These are phyloP conservation scores for Plodia interpunctella DNA, from an alignment of 1,140 invertebrate genomes.

Conservation along the genomic window DNA sequence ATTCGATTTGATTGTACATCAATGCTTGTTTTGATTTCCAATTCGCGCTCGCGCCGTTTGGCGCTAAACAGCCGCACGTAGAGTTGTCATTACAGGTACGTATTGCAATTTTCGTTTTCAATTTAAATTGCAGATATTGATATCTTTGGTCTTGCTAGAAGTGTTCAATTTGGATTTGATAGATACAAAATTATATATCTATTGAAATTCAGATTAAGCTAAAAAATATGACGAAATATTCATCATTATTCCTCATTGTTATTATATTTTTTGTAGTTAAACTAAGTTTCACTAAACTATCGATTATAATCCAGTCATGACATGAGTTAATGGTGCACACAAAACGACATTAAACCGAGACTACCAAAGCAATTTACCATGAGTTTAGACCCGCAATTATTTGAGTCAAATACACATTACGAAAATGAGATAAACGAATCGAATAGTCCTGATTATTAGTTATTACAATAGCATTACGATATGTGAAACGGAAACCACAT, in stretches of 20 bases:
- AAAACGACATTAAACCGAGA: slow-evolving; percentile 11
- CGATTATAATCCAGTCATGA: background rate
- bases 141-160: background rate
- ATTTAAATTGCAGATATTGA: slow-evolving; percentile 35
- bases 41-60: slow-evolving; percentile 71
- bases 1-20: slow-evolving; percentile 68
- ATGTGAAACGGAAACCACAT: slow-evolving; percentile 22
- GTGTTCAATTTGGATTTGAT: background rate
- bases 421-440: slow-evolving; percentile 51
- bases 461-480: slow-evolving; percentile 46
- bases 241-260: background rate
- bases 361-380: slow-evolving; percentile 37
- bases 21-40: slow-evolving; percentile 74
- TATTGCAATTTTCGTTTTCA: slow-evolving; percentile 57
- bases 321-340: slow-evolving; percentile 2
- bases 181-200: background rate
- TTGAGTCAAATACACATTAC: slow-evolving; percentile 45
- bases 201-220: too few species aligned
- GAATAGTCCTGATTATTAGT: slow-evolving; percentile 47
- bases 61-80: slow-evolving; percentile 74
- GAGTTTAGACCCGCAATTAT: slow-evolving; percentile 37
- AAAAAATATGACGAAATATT: background rate
- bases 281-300: background rate
- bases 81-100: slow-evolving; percentile 42
- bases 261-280: background rate